Evolutionary conservation across 2,113 vertebrate species (phyloP).

Genomic region (Garra rufa): DNA sequence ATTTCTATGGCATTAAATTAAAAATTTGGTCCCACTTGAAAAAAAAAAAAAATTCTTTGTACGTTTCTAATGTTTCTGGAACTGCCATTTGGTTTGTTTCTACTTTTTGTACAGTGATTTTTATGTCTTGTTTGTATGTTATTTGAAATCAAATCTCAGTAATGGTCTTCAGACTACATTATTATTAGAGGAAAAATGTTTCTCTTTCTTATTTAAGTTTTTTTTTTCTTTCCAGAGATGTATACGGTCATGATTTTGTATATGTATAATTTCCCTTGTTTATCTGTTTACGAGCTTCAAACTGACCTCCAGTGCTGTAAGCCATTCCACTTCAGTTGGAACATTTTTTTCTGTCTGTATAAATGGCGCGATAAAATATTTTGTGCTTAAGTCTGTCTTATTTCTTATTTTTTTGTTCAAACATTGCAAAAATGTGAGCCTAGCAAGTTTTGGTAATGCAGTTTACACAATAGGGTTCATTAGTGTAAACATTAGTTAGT

Average conservation of each 20-base stretch:
- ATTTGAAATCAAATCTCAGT: background rate
- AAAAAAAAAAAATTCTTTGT: too few species aligned
- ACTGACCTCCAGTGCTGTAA: conserved; percentile 23
- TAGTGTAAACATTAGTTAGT: too few species aligned
- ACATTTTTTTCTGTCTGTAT: background rate
- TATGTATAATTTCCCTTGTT: background rate
- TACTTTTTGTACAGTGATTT: background rate
- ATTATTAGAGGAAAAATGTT: background rate
- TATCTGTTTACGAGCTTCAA: conserved; percentile 27
- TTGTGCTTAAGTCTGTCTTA: conserved; percentile 15
- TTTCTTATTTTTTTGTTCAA: background rate
- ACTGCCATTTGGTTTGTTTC: background rate
- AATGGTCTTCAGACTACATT: background rate
- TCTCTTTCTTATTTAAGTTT: background rate
- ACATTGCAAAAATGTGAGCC: background rate
- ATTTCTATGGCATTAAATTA: conserved; percentile 18
- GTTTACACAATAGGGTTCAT: too few species aligned
- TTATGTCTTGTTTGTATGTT: background rate
- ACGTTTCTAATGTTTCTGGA: background rate
- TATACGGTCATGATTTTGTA: background rate
- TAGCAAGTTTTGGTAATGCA: background rate
- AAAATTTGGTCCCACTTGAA: conserved; percentile 1
- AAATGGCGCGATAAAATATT: conserved; percentile 33
- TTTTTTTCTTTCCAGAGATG: background rate
- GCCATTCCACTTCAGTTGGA: conserved; percentile 11